Evolutionary conservation across 2,888 invertebrate species (phyloP).

Genomic region (Drosophila affinis): DNA sequence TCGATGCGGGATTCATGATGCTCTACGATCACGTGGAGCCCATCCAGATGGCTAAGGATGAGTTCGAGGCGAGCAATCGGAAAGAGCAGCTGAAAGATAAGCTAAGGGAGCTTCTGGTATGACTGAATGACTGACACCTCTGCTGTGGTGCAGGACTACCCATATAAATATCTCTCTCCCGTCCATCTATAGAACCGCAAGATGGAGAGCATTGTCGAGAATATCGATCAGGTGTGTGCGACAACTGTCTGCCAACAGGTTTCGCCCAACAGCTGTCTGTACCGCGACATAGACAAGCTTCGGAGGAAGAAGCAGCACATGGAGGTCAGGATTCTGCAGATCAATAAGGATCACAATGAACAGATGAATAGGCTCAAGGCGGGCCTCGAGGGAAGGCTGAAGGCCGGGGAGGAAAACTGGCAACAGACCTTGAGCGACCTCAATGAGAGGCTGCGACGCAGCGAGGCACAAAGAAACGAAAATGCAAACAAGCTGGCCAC

Average conservation of each 20-base stretch:
- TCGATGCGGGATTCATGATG: constrained; percentile 40
- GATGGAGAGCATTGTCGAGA: not conserved
- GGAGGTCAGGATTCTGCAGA: constrained; percentile 43
- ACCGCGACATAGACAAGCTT: constrained; percentile 12
- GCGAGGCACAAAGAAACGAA: constrained; percentile 1
- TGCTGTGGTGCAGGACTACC: accelerated
- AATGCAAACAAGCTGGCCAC: constrained; percentile 18
- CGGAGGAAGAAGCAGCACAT: constrained; percentile 4
- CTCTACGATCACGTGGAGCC: constrained; percentile 42
- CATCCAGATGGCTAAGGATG: constrained; percentile 11
- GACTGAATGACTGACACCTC: not conserved
- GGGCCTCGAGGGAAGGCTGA: constrained; percentile 22
- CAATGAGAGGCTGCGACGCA: not conserved
- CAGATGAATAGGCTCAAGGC: constrained; percentile 18
- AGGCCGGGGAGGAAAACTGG: constrained; percentile 20
- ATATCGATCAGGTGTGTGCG: constrained; percentile 19
- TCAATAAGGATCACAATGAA: constrained; percentile 35
- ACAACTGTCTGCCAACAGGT: not conserved
- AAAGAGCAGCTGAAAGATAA: constrained; percentile 28
- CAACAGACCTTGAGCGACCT: constrained; percentile 23
- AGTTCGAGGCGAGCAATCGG: constrained; percentile 4
- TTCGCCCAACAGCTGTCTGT: not conserved
- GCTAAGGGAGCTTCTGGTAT: constrained; percentile 51
- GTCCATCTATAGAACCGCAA: constrained; percentile 15
- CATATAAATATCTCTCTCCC: not conserved